Conservation (phyloP, 2,888 invertebrate species). For the Slavum lentiscoides region DNA sequence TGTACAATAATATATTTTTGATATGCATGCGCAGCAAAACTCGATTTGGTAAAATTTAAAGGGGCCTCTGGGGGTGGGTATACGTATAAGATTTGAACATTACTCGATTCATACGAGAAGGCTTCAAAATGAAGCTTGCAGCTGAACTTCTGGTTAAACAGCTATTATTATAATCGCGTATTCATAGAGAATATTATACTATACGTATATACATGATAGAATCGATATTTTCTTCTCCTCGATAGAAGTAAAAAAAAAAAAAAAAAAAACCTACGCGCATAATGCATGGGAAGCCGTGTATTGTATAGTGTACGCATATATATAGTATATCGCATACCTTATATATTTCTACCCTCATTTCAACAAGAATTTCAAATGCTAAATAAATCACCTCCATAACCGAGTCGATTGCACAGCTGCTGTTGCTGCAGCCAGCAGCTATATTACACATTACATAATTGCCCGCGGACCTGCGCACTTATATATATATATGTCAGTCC, state of each 20-base stretch:
- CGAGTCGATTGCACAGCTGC: neutral
- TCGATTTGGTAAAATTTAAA: neutral
- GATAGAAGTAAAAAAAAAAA: neutral
- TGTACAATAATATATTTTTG: neutral
- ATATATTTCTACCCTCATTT: slow-evolving; percentile 7
- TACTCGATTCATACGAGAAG: neutral
- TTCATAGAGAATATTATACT: neutral
- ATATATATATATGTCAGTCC: neutral
- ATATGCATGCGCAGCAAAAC: neutral
- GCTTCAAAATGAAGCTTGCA: neutral
- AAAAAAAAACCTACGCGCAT: slow-evolving; percentile 16
- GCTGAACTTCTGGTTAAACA: neutral
- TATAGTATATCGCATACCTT: no score
- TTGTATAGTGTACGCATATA: neutral
- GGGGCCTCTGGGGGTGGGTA: no score
- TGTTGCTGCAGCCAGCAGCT: no score
- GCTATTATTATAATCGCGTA: neutral
- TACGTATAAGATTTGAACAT: neutral
- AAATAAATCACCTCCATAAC: slow-evolving; percentile 30
- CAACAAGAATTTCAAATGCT: slow-evolving; percentile 19
- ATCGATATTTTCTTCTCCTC: neutral
- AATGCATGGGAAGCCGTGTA: slow-evolving; percentile 2
- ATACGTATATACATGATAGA: neutral
- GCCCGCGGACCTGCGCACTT: neutral
- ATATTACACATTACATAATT: neutral